phyloP scores from a whole-genome alignment of 2,888 invertebrate species.

The Autographa gamma region DNA sequence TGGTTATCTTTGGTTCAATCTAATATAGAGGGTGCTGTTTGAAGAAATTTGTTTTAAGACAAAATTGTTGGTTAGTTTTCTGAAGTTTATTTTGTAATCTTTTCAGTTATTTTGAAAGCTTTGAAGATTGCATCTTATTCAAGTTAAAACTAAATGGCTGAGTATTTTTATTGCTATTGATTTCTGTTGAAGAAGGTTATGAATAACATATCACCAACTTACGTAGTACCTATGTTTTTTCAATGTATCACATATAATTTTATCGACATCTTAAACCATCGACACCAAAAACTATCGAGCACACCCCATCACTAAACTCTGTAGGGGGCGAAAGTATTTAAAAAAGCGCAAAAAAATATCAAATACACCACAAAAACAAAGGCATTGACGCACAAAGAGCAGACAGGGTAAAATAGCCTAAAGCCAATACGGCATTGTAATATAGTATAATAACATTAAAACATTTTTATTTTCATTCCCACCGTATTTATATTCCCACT shows the following conservation, averaged over 20 bases:
- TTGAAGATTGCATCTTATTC: not conserved
- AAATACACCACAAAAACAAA: conserved; percentile 50
- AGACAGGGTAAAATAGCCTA: conserved; percentile 46
- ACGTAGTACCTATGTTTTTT: too few species aligned
- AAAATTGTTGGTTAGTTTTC: conserved; percentile 17
- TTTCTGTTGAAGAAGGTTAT: too few species aligned
- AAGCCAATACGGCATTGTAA: conserved; percentile 52
- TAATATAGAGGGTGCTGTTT: conserved; percentile 25
- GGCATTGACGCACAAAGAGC: conserved; percentile 41
- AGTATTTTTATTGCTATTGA: too few species aligned
- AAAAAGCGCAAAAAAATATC: conserved; percentile 34
- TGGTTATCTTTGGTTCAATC: conserved; percentile 33
- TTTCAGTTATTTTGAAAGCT: too few species aligned
- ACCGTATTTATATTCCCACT: conserved; percentile 9
- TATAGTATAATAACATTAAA: conserved; percentile 27
- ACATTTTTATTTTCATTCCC: conserved; percentile 17
- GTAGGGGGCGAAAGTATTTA: conserved; percentile 31
- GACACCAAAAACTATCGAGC: conserved; percentile 25
- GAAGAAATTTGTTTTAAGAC: not conserved
- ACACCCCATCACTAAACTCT: conserved; percentile 16
- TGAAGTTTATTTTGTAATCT: conserved; percentile 31
- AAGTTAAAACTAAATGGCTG: too few species aligned
- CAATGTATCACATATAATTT: not conserved
- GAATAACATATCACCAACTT: too few species aligned
- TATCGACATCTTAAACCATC: conserved; percentile 10